phyloP scores from a whole-genome alignment of 2,797 vertebrate genomes.

The Thripadectes ignobilis region DNA sequence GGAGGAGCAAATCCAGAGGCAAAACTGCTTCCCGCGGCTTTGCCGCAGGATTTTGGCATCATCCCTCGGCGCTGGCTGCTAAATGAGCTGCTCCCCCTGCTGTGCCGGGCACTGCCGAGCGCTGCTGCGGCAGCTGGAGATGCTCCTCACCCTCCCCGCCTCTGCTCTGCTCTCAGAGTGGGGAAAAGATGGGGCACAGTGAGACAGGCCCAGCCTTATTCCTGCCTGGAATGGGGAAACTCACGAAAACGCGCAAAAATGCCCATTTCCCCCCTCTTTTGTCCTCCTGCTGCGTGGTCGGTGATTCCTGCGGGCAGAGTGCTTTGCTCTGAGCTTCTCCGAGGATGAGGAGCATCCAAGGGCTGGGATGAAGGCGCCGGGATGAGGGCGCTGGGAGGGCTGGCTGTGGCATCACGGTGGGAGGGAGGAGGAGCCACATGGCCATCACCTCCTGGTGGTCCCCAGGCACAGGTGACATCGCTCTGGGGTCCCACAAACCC shows the following conservation, averaged over 20 bases:
- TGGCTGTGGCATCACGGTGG: accelerated
- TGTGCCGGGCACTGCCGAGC: background rate
- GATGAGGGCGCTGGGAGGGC: accelerated
- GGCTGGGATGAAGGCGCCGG: accelerated
- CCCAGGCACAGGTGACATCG: accelerated
- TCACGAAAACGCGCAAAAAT: background rate
- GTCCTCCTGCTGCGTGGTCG: accelerated
- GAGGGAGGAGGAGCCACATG: background rate
- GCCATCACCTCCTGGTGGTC: accelerated
- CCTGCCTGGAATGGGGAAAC: background rate
- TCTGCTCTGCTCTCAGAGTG: background rate
- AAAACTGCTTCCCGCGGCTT: background rate
- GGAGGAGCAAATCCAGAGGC: background rate
- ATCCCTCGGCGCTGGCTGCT: background rate
- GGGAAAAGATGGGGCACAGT: accelerated
- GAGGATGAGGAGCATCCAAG: background rate
- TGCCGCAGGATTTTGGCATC: background rate
- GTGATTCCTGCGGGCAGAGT: background rate
- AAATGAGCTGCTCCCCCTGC: background rate
- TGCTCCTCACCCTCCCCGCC: background rate
- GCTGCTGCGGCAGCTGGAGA: background rate
- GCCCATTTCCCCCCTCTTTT: accelerated
- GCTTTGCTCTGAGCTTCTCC: background rate
- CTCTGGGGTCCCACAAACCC: too few relatives aligned
- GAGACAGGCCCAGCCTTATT: background rate